A percentile compares a stretch with the other conserved stretches of the same genome.
Conservation (phyloP, 2,888 invertebrate species). For the Harpagoxenus sublaevis region DNA sequence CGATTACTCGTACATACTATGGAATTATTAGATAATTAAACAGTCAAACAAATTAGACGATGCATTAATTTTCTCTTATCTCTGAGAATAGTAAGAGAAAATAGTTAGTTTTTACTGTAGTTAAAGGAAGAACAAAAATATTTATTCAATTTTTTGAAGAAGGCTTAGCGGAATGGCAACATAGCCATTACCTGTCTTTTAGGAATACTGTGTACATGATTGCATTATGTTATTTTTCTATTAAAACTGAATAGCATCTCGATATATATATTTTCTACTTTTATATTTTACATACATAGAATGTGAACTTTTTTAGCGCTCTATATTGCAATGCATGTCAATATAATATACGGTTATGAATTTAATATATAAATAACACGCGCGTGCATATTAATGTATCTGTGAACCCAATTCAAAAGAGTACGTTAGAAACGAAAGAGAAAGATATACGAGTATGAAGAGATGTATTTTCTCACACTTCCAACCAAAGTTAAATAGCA, state of each 20-base stretch:
- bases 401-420: neutral
- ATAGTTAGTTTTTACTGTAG: constrained; percentile 54
- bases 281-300: constrained; percentile 62
- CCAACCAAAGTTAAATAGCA: constrained; percentile 49
- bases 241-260: constrained; percentile 47
- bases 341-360: constrained; percentile 32
- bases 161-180: constrained; percentile 41
- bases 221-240: constrained; percentile 51
- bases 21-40: constrained; percentile 51
- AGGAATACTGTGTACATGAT: constrained; percentile 34
- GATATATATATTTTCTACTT: constrained; percentile 66
- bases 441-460: constrained; percentile 11
- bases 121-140: constrained; percentile 61
- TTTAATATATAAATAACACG: constrained; percentile 24
- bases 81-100: constrained; percentile 48
- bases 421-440: constrained; percentile 9
- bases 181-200: constrained; percentile 55
- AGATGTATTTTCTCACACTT: constrained; percentile 48
- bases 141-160: constrained; percentile 66
- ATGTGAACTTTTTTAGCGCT: constrained; percentile 39
- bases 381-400: constrained; percentile 18
- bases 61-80: constrained; percentile 61
- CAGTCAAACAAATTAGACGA: constrained; percentile 45
- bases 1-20: constrained; percentile 60
- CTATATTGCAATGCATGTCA: constrained; percentile 40